Conservation (phyloP, 2,113 vertebrate species). For the Macrotis lagotis region DNA sequence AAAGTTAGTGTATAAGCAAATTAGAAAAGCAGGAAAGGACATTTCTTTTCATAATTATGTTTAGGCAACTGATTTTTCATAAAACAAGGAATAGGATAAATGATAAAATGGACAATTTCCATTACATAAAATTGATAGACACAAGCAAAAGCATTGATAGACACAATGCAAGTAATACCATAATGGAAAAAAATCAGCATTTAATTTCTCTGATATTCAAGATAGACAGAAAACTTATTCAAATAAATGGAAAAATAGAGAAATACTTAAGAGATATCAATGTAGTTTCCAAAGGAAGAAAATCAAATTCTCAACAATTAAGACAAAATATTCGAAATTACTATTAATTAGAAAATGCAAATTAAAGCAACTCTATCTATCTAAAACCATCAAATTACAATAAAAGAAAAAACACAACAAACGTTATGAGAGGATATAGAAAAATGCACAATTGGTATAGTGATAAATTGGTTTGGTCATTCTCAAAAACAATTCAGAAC, state of each 20-base stretch:
- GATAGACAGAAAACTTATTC: background rate
- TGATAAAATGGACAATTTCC: background rate
- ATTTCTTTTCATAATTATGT: background rate
- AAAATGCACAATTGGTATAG: background rate
- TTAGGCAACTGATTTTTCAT: background rate
- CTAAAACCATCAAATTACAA: background rate
- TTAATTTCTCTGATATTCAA: background rate
- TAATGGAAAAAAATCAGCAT: background rate
- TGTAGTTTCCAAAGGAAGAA: background rate
- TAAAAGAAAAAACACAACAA: background rate
- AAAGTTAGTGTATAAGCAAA: background rate
- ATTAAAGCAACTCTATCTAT: background rate
- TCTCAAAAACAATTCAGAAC: background rate
- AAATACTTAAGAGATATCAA: background rate
- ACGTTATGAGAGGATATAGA: background rate
- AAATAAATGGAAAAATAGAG: background rate
- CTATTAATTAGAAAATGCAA: background rate
- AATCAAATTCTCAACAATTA: background rate
- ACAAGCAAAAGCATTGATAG: background rate
- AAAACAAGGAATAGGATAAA: background rate
- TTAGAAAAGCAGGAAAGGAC: background rate
- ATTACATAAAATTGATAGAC: background rate
- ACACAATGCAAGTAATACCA: background rate
- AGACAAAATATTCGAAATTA: background rate
- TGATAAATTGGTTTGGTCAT: background rate